Evolutionary conservation across 2,797 vertebrate species (phyloP).

Genomic region (Gobio occitaniae): DNA sequence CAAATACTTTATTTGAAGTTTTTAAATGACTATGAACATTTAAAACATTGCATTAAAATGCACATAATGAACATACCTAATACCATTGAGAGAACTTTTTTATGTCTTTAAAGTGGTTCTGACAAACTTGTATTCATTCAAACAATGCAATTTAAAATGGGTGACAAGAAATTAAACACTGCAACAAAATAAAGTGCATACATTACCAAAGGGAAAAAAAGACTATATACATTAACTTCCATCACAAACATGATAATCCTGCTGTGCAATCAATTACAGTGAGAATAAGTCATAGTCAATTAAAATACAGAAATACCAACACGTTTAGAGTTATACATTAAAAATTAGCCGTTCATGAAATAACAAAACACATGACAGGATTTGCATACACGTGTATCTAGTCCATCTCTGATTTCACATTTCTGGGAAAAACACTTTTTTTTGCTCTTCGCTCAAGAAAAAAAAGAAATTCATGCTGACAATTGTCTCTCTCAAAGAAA

Average conservation of each 20-base stretch:
- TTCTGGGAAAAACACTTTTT: neutral
- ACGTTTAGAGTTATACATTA: slow-evolving; percentile 4
- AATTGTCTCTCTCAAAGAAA: neutral
- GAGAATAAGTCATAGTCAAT: neutral
- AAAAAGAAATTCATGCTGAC: neutral
- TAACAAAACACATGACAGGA: neutral
- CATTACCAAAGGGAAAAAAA: slow-evolving; percentile 14
- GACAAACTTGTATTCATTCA: neutral
- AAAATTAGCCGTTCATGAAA: slow-evolving; percentile 8
- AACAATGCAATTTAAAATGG: slow-evolving; percentile 28
- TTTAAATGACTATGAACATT: slow-evolving; percentile 10
- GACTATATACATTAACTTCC: neutral
- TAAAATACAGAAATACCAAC: slow-evolving; percentile 29
- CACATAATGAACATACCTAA: slow-evolving; percentile 12
- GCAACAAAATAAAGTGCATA: slow-evolving; percentile 46
- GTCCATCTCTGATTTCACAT: slow-evolving; percentile 13
- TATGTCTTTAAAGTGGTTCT: slow-evolving; percentile 7
- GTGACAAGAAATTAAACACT: slow-evolving; percentile 34
- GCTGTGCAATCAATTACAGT: slow-evolving; percentile 17
- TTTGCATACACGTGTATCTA: neutral
- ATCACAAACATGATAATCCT: slow-evolving; percentile 10
- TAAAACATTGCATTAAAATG: slow-evolving; percentile 53
- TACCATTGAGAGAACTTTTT: neutral
- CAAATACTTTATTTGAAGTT: slow-evolving; percentile 44
- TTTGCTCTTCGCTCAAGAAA: neutral